Base-by-base conservation (phyloP, 1,140 invertebrate genomes). In the Lepidurus packardi region DNA sequence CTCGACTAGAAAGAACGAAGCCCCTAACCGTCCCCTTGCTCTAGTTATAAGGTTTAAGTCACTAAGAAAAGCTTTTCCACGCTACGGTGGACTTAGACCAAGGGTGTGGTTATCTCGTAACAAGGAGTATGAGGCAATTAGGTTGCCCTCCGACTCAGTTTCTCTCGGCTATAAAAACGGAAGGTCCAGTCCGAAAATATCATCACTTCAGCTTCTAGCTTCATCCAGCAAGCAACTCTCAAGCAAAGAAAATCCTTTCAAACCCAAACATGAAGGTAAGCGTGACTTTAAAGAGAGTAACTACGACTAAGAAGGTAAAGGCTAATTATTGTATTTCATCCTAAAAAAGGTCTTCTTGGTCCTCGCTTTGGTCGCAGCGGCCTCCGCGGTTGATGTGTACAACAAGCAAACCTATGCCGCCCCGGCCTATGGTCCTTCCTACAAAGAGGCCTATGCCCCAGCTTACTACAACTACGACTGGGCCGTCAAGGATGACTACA, bases 401-500 rank as follows among this genome's bases (percentile, higher is more conserved):
- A 65, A 21, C 53, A 65, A 65, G 21, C 53, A 13, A 7, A 21
- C 53, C 53, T 65, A 65, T 4, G 16, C 53, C 16, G 53, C 53
- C 8, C 53, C 53, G 13, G 53, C 53, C 21, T 65, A 65, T 1
- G 53, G 16, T 65, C 53, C 53, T 21, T 13, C 53, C 53, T 65
- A 65, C 53, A 65, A 65, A 16, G 53, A 65, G 21, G 77, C 73
- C 74, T 65, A 80, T 42, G 53, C 34, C 41, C 53, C 78, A 9
- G 42, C 79, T 1, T 43, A 65, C 7, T 82, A 82, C 77, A 79
- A 83, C 47, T 83, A 81, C 78, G 75, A 79, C 8, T 82, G 81
- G 78, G 78, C 77, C 8, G 81, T 82, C 25, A 79, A 80, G 74
- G 82, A 83, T 78, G 78, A 79, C 41, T 79, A 81, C 78, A 74